Percentiles rank a stretch among this genome's conserved stretches.
These are phyloP conservation scores for Noctua comes DNA, from an alignment of 2,888 invertebrate species.

Conservation along the genomic window DNA sequence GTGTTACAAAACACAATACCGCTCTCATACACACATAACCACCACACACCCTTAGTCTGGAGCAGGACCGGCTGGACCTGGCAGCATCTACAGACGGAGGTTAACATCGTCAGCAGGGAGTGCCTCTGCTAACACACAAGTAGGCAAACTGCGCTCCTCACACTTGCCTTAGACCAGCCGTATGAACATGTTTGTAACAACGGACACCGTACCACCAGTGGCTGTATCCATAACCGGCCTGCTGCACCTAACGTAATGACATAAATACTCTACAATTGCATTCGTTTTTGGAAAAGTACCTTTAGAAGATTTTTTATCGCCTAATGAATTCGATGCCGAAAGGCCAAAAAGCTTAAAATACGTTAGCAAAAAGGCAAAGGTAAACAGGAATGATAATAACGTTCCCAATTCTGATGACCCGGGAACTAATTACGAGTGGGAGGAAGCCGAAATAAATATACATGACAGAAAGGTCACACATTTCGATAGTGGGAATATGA, in stretches of 20 bases:
- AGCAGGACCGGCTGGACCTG: neutral
- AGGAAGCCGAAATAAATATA: slow-evolving; percentile 39
- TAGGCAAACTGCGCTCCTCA: neutral
- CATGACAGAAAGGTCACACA: slow-evolving; percentile 28
- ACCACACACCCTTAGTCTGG: neutral
- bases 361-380: slow-evolving; percentile 39
- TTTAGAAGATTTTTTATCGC: slow-evolving; percentile 26
- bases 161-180: neutral
- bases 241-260: neutral
- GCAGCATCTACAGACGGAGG: neutral
- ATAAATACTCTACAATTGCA: neutral
- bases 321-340: slow-evolving; percentile 2
- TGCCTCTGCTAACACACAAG: neutral
- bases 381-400: slow-evolving; percentile 36
- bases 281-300: slow-evolving; percentile 1
- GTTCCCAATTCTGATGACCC: slow-evolving; percentile 15
- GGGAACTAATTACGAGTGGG: slow-evolving; percentile 33
- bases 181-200: neutral
- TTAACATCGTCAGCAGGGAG: neutral
- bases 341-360: slow-evolving; percentile 25
- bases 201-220: neutral
- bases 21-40: neutral
- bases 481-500: slow-evolving; percentile 3
- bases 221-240: too few species aligned
- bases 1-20: neutral